Evolutionary conservation across 2,113 vertebrate species (phyloP), one percentile per base, ranked within the genome.

Genomic region (Dicerorhinus sumatrensis): DNA sequence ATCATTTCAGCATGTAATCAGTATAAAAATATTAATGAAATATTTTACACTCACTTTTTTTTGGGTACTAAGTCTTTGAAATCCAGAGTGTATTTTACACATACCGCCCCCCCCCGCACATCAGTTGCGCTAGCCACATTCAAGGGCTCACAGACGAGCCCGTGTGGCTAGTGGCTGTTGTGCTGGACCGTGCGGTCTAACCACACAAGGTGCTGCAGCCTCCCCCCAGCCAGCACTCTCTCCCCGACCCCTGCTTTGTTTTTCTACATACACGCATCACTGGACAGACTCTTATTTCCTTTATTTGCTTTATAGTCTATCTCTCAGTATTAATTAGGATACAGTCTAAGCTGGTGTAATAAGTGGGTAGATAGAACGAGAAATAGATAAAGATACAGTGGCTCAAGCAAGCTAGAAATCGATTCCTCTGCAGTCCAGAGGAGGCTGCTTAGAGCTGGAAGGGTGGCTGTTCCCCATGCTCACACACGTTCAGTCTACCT

Each of bases 11-110:
- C 3, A 14, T 87, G 2, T 62, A 88, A 87, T 58, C 33, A 75
- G 31, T 72, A 82, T 90, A 48, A 87, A 67, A 93, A 75, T 84
- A 91, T 88, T 69, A 62, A 89, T 46, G 65, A 85, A 25, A 21
- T 60, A 81, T 18, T 81, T 76, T 88, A 76, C n/a, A 29, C 12
- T 67, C 42, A 33, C 58, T 27, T 46, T 58, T 36, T 23, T 82
- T 69, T 46, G 20, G 12, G 31, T 33, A 73, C 23, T 27, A 96
- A 80, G 11, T 75, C 75, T 86, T 86, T 92, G 76, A 82, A 62
- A 54, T 81, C 58, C 42, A 46, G 60, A 42, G 29, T 95, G 1
- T 95, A 33, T 63, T 92, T 92, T 72, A 33, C 6, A 18, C 14
- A 67, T 23, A 60, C 25, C 60, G 4, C 39, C 39, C 39, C 39